phyloP scores from a whole-genome alignment of 2,113 vertebrate genomes.

The Coregonus clupeaformis region DNA sequence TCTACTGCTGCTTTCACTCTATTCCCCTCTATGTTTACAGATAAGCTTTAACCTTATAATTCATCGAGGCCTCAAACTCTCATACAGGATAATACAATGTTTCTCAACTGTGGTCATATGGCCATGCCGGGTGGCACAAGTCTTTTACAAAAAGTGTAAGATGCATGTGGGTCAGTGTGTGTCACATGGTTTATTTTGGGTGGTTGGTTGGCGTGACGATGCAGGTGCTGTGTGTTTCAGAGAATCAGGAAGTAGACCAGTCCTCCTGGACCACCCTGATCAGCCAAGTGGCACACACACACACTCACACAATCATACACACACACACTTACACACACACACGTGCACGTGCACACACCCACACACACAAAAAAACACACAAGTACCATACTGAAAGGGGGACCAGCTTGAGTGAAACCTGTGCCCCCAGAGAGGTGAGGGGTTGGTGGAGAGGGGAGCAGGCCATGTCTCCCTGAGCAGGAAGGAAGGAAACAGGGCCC shows the following conservation, averaged over 20 bases:
- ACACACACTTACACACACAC: conserved; percentile 10
- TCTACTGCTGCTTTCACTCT: conserved; percentile 29
- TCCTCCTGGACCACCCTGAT: conserved; percentile 64
- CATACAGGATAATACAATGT: background rate
- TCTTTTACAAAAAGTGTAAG: conserved; percentile 3
- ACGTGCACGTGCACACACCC: background rate
- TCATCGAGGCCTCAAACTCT: background rate
- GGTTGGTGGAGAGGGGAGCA: conserved; percentile 50
- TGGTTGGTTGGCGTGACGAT: conserved; percentile 25
- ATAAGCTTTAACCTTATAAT: conserved; percentile 15
- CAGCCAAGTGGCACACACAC: conserved; percentile 60
- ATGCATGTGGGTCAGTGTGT: conserved; percentile 22
- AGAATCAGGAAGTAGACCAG: conserved; percentile 70
- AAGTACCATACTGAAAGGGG: background rate
- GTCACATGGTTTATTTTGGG: conserved; percentile 40
- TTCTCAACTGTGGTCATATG: background rate
- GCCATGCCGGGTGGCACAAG: background rate
- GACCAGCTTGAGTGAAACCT: conserved; percentile 29
- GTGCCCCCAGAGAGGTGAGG: conserved; percentile 49
- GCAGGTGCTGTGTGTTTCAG: conserved; percentile 61
- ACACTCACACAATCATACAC: conserved; percentile 8
- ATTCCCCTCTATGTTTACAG: conserved; percentile 31
- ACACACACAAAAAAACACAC: background rate
- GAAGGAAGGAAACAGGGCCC: conserved; percentile 72
- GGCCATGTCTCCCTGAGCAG: conserved; percentile 56